Base-by-base conservation (phyloP, 2,888 invertebrate genomes). In the Plagiodera versicolora region DNA sequence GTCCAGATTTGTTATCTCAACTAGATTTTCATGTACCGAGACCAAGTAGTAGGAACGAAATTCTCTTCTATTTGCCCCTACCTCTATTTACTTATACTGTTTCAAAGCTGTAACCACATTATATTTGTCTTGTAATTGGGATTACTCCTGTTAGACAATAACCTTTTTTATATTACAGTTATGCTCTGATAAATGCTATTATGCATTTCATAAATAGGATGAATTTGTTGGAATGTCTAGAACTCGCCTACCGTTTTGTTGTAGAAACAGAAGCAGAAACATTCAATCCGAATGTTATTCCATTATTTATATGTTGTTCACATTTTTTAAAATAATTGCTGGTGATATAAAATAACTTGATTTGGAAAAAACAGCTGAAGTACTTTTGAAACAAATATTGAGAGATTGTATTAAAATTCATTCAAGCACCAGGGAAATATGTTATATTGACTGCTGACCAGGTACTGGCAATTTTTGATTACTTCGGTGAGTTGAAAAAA, bases 311-410 rank as follows among this genome's bases (percentile, higher is more conserved):
- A 2, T 56, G 56, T 49, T 55, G 55, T 17, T 39, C 39, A 19
- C 56, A 56, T 56, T 56, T 49, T 49, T 56, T 39, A 18, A 49
- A 39, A 56, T 56, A 19, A 49, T 56, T 39, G 49, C 49, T 14
- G 39, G 20, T 6, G 49, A 56, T 32, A 56, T 56, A 35, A 56
- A 56, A 49, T 49, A 20, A 56, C 32, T 30, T 14, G 49, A 35
- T n/a, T 35, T 16, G 5, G 49, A 56, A 19, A 49, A n/a, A 17
- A 32, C 49, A 2, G 39, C 44, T 2, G 35, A 56, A 39, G 49
- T 10, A 9, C 44, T 20, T 49, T 55, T 55, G 9, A 55, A 55
- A 47, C 47, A 55, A 47, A 19, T 55, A 18, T 16, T 55, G 47
- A 45, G 45, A 10, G 28, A 47, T 2, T 30, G 32, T 28, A 56